These are phyloP conservation scores for Dynastes tityus DNA, from an alignment of 2,888 invertebrate species.

Conservation along the genomic window DNA sequence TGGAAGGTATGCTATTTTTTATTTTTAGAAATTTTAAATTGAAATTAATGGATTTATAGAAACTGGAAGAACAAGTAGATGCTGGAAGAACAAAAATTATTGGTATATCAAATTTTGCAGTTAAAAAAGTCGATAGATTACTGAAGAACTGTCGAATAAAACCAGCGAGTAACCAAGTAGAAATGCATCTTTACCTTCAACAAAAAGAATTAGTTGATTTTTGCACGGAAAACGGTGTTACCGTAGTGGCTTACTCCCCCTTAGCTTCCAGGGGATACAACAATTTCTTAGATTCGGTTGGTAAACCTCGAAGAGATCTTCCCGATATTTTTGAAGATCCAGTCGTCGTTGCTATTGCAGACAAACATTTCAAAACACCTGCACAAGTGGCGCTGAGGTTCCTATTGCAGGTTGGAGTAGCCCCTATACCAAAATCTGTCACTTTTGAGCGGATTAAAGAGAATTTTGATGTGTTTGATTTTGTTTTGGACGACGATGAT, in stretches of 20 bases:
- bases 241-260: conserved; percentile 85
- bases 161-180: conserved; percentile 80
- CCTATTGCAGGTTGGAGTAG: conserved; percentile 80
- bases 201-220: conserved; percentile 77
- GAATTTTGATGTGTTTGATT: conserved; percentile 85
- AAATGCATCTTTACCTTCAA: conserved; percentile 86
- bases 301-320: conserved; percentile 65
- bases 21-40: neutral
- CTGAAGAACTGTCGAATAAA: conserved; percentile 75
- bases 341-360: conserved; percentile 64
- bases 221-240: conserved; percentile 78
- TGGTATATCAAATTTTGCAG: conserved; percentile 89
- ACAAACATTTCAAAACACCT: conserved; percentile 78
- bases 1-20: conserved; percentile 75
- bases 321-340: conserved; percentile 22
- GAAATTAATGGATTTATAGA: conserved; percentile 66
- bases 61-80: conserved; percentile 79
- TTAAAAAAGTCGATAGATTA: conserved; percentile 80
- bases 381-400: conserved; percentile 85
- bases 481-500: conserved; percentile 77
- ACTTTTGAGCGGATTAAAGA: conserved; percentile 80
- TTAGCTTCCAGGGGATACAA: conserved; percentile 77
- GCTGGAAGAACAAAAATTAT: conserved; percentile 83
- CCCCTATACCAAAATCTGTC: conserved; percentile 89
- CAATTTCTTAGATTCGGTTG: conserved; percentile 62